phyloP scores from a whole-genome alignment of 2,113 vertebrate genomes.

The Tylochromis polylepis region DNA sequence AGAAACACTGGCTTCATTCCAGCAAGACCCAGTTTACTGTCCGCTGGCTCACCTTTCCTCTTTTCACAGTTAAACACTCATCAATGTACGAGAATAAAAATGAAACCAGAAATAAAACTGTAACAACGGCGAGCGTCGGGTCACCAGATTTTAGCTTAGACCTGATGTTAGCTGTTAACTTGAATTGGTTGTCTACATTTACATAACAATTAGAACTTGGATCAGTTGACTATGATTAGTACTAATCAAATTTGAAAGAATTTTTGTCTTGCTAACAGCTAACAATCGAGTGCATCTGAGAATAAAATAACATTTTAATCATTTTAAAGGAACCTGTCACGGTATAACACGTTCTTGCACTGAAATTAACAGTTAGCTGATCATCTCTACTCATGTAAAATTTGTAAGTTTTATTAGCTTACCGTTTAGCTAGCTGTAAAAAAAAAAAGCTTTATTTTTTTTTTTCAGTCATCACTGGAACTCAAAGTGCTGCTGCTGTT shows the following conservation, averaged over 20 bases:
- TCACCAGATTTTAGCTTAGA: background rate
- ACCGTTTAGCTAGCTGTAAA: background rate
- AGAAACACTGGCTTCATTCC: slow-evolving; percentile 1
- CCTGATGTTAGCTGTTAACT: background rate
- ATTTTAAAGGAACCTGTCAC: background rate
- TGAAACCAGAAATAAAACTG: background rate
- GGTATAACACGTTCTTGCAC: background rate
- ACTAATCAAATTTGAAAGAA: background rate
- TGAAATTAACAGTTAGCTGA: background rate
- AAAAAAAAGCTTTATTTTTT: background rate
- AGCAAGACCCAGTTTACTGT: background rate
- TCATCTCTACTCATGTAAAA: background rate
- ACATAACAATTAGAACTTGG: background rate
- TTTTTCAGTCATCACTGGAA: background rate
- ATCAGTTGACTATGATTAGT: background rate
- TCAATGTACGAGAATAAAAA: background rate
- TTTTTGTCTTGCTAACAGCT: background rate
- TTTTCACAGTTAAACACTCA: background rate
- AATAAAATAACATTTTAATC: background rate
- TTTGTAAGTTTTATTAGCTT: background rate
- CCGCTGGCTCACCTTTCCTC: background rate
- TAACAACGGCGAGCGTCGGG: background rate
- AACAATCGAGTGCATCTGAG: background rate
- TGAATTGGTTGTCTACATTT: too few relatives aligned
- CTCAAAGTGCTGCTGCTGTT: background rate